Evolutionary conservation across 2,797 vertebrate genomes (phyloP), one percentile per base, ranked within the genome.

Genomic region (Oreonectes daqikongensis): DNA sequence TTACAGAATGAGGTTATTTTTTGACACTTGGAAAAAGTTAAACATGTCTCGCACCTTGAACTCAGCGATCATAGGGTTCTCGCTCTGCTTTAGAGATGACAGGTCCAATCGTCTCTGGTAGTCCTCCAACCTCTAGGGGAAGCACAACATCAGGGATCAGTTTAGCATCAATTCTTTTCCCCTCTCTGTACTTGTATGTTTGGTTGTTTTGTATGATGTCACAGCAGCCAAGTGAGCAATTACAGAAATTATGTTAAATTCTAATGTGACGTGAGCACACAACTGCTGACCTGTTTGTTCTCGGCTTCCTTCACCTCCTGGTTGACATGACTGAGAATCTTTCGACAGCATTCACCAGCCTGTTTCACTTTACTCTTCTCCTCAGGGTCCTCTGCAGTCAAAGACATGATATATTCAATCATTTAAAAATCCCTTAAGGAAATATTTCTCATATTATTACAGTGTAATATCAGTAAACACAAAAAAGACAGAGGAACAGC

Each of bases 271-370:
- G 20, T 28, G 4, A 24, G 8, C 18, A 3, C 50, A n/a, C 22
- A 66, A 18, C 26, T 28, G 32, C 90, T 81, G 79, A 97, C 97
- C 94, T 97, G 96, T 82, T 95, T 98, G 88, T 99, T 96, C 88
- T 99, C 97, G 0, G 97, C 95, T 87, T 99, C 97, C 80, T 94
- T 96, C 55, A 99, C 96, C 1, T 96, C 95, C 89, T 98, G 96
- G 89, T 99, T 99, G 52, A 99, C 96, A 0, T 96, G 93, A 87
- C 97, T 96, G 35, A 99, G 94, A 86, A 99, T 95, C 83, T 95
- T 93, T 69, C 94, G 94, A 80, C 97, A 99, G 26, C 96, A 96
- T 61, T 99, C 95, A 2, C 90, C 95, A 8, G 97, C 96, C 84
- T 86, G 94, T 86, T 94, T 96, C 60, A 99, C 95, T 68, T 97